A percentile compares a stretch with the other conserved stretches of the same genome.
phyloP scores from a whole-genome alignment of 2,113 vertebrate species.

The Theropithecus gelada region DNA sequence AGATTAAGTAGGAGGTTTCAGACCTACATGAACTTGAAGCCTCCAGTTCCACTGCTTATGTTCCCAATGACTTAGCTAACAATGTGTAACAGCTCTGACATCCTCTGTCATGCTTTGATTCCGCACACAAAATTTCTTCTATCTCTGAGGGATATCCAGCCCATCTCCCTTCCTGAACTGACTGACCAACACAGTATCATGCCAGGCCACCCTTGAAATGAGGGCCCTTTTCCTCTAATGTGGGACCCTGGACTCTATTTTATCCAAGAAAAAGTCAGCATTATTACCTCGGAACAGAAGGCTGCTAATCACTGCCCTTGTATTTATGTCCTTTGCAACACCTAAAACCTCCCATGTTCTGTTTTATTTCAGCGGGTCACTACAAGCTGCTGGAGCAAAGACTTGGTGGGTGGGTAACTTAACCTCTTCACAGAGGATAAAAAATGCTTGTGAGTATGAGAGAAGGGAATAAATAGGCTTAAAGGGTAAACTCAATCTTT shows the following conservation, averaged over 20 bases:
- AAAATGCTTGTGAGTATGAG: not conserved
- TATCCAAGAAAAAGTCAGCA: not conserved
- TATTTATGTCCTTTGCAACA: not conserved
- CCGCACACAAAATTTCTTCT: not conserved
- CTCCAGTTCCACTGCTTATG: not conserved
- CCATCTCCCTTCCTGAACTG: not conserved
- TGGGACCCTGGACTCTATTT: not conserved
- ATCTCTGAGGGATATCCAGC: not conserved
- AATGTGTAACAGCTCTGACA: not conserved
- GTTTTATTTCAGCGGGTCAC: not conserved
- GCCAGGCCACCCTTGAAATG: not conserved
- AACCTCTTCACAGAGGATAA: constrained; percentile 4
- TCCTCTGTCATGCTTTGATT: not conserved
- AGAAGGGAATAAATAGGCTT: constrained; percentile 41
- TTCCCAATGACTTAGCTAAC: not conserved
- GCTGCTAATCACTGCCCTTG: not conserved
- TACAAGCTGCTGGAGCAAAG: constrained; percentile 26
- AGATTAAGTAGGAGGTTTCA: constrained; percentile 15
- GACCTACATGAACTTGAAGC: constrained; percentile 36
- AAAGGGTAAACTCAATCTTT: not conserved
- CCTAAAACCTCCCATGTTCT: not conserved
- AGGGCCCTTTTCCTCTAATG: not conserved
- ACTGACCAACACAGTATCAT: not conserved
- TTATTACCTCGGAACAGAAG: not conserved
- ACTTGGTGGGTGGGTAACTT: not conserved